Evolutionary conservation across 1,140 invertebrate genomes (phyloP).

Genomic region (Macrotrachela quadricornifera): DNA sequence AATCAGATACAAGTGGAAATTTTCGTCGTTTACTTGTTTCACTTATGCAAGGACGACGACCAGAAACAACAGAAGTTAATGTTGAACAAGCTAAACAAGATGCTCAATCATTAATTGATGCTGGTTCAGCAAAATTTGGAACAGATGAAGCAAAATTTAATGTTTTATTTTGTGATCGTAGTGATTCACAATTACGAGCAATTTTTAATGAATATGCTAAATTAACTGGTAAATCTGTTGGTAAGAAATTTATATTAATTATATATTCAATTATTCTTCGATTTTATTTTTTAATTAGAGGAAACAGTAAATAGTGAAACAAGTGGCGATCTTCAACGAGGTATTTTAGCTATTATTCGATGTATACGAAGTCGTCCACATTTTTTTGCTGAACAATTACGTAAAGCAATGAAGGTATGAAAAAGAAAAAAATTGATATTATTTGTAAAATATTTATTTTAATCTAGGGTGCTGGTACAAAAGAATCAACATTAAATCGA

Average conservation of each 20-base stretch:
- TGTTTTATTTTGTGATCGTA: conserved; percentile 17
- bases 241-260: conserved; percentile 23
- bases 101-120: conserved; percentile 22
- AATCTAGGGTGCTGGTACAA: conserved; percentile 30
- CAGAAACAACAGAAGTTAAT: conserved; percentile 15
- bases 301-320: conserved; percentile 28
- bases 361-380: conserved; percentile 23
- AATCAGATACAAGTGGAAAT: conserved; percentile 72
- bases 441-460: conserved; percentile 23
- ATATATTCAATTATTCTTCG: conserved; percentile 14
- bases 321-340: conserved; percentile 26
- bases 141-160: conserved; percentile 34
- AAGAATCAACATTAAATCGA: conserved; percentile 22
- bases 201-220: conserved; percentile 30
- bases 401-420: conserved; percentile 28
- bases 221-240: conserved; percentile 26
- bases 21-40: conserved; percentile 66
- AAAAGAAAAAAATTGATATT: conserved; percentile 29
- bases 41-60: conserved; percentile 22
- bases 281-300: conserved; percentile 17
- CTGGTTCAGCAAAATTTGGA: conserved; percentile 34
- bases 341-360: conserved; percentile 23
- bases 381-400: conserved; percentile 23
- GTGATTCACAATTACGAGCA: conserved; percentile 21
- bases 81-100: conserved; percentile 19